Conservation (phyloP, 1,140 invertebrate species). For the Nymphalis io region DNA sequence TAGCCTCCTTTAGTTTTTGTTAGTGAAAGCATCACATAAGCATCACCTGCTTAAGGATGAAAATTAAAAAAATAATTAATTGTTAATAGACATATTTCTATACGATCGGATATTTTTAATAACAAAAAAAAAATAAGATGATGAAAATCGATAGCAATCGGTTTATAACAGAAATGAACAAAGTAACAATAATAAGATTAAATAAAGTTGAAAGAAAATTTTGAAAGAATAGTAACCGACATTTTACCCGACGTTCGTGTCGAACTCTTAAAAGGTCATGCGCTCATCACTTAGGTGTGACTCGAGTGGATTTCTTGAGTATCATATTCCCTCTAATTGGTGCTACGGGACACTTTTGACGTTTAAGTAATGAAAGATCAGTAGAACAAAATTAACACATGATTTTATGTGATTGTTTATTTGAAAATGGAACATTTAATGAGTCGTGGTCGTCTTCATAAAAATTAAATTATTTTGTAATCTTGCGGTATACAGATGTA, state of each 20-base stretch:
- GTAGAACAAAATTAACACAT: not conserved
- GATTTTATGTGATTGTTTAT: not conserved
- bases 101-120: not conserved
- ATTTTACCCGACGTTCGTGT: not conserved
- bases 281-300: slow-evolving; percentile 11
- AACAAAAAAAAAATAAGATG: not conserved
- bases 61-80: no score
- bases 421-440: no score
- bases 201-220: no score
- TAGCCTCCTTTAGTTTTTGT: no score
- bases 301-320: not conserved
- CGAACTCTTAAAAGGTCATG: slow-evolving; percentile 4
- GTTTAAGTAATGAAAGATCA: not conserved
- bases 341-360: not conserved
- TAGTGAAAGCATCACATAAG: no score
- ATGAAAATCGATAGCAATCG: not conserved
- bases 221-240: not conserved
- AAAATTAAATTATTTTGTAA: no score
- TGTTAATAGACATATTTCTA: no score
- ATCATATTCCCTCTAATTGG: slow-evolving; percentile 1
- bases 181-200: no score
- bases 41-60: no score
- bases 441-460: no score
- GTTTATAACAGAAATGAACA: not conserved
- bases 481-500: no score